These are phyloP conservation scores for Labeo calbasu DNA, from an alignment of 2,797 vertebrate genomes.

Conservation along the genomic window DNA sequence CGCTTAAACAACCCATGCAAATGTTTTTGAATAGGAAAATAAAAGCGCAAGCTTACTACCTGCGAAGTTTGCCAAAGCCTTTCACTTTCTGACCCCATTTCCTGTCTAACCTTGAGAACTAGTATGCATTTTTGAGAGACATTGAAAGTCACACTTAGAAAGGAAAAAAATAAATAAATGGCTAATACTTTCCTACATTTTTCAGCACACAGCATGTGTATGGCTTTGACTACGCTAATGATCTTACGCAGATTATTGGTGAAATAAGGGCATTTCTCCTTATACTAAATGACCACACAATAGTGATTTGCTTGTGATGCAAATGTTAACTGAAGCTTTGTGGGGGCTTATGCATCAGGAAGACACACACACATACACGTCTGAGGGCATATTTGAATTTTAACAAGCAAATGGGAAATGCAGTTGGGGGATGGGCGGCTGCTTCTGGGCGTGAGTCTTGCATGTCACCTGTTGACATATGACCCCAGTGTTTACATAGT, in stretches of 20 bases:
- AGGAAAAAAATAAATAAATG: neutral
- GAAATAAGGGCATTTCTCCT: constrained; percentile 33
- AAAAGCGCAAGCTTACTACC: constrained; percentile 44
- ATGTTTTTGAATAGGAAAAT: constrained; percentile 82
- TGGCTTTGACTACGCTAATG: neutral
- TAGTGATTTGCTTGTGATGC: constrained; percentile 78
- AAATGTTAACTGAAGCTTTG: constrained; percentile 75
- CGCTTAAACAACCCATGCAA: constrained; percentile 70
- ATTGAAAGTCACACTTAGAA: neutral
- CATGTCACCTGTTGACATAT: constrained; percentile 56
- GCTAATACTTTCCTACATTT: neutral
- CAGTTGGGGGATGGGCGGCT: constrained; percentile 20
- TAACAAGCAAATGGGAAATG: constrained; percentile 48
- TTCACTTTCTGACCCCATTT: constrained; percentile 27
- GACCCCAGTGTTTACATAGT: constrained; percentile 44
- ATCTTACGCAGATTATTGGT: constrained; percentile 23
- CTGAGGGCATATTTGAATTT: constrained; percentile 66
- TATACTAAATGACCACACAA: constrained; percentile 43
- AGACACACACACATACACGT: constrained; percentile 47
- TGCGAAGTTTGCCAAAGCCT: constrained; percentile 16
- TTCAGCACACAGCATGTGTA: neutral
- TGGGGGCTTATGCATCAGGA: constrained; percentile 49
- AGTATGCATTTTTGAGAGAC: neutral
- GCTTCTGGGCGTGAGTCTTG: constrained; percentile 42
- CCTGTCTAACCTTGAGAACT: neutral